Conservation (phyloP, 2,113 vertebrate species). For the Machaerirhynchus nigripectus region DNA sequence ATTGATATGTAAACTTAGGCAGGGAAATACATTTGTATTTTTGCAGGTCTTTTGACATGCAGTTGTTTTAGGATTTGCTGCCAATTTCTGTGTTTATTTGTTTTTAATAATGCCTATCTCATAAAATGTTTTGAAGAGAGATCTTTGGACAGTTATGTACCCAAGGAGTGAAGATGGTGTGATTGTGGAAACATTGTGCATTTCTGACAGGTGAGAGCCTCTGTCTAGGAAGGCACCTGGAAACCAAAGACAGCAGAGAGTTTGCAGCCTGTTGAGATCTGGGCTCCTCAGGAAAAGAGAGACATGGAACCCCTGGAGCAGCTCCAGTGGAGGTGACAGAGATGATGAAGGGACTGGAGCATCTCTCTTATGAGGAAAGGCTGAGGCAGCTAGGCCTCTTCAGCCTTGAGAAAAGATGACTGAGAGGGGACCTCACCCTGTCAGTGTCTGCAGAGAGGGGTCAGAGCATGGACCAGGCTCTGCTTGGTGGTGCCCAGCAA, state of each 20-base stretch:
- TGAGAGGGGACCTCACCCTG: not conserved
- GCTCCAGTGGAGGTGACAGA: fast-evolving
- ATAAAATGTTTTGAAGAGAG: not conserved
- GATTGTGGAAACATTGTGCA: not conserved
- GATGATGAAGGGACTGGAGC: not conserved
- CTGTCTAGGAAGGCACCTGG: not conserved
- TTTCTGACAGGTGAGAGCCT: not conserved
- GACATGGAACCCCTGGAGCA: not conserved
- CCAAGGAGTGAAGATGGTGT: not conserved
- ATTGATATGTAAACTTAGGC: not conserved
- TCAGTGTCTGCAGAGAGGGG: not conserved
- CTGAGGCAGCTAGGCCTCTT: not conserved
- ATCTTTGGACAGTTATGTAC: not conserved
- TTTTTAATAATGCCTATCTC: not conserved
- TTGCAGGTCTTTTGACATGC: not conserved
- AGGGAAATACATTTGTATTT: not conserved
- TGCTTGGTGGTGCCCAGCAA: not conserved
- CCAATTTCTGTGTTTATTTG: not conserved
- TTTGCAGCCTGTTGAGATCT: not conserved
- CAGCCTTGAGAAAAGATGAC: fast-evolving
- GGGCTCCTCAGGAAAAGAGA: not conserved
- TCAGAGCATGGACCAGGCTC: not conserved
- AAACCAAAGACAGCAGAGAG: not conserved
- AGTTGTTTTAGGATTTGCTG: not conserved
- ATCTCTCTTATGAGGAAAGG: not conserved